Percentiles rank a stretch among this genome's conserved stretches.
Conservation (phyloP, 2,797 vertebrate species). For the Molossus molossus region DNA sequence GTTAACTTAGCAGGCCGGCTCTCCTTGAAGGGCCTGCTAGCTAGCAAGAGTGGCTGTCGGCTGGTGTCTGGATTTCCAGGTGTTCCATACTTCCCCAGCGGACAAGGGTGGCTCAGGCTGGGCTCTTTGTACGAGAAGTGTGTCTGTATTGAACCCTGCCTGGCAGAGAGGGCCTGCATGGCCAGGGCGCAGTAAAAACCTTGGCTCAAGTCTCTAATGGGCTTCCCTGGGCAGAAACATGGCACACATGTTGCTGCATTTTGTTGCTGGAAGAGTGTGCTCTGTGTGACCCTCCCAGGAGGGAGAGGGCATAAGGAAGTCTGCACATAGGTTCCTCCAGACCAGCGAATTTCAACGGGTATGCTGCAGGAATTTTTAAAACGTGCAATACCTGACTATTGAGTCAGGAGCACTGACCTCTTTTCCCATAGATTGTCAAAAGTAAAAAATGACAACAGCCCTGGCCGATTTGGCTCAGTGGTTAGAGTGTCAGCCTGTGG, state of each 20-base stretch:
- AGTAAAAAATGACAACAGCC: background rate
- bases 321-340: background rate
- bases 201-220: background rate
- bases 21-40: background rate
- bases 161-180: background rate
- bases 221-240: background rate
- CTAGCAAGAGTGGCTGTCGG: background rate
- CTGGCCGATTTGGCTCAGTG: too few relatives aligned
- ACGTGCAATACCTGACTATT: background rate
- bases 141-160: background rate
- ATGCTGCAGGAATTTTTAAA: background rate
- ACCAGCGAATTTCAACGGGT: background rate
- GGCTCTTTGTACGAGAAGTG: background rate
- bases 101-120: background rate
- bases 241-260: background rate
- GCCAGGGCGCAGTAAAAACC: background rate
- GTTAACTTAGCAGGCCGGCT: background rate
- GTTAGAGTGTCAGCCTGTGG: too few relatives aligned
- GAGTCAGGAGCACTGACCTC: background rate
- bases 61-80: constrained; percentile 11
- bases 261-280: background rate
- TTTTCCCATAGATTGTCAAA: background rate
- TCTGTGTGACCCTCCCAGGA: background rate
- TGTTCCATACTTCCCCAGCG: background rate
- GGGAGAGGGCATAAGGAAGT: background rate